These are phyloP conservation scores for Hipparchia semele DNA, from an alignment of 2,888 invertebrate species.

Conservation along the genomic window DNA sequence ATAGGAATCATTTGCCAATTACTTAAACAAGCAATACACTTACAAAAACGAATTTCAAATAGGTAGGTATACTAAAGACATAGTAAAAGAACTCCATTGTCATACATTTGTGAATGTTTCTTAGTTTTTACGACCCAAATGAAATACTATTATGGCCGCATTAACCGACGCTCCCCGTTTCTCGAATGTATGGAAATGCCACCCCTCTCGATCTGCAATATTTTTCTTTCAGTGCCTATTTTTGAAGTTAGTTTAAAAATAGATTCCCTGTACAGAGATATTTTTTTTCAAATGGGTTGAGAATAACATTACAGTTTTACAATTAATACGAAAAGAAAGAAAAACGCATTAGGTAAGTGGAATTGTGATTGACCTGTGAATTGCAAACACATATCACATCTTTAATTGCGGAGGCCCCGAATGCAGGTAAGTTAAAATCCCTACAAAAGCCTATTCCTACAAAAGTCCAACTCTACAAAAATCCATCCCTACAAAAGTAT, in stretches of 20 bases:
- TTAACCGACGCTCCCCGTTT: conserved; percentile 54
- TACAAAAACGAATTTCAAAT: neutral
- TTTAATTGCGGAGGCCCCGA: too few species aligned
- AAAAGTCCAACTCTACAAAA: too few species aligned
- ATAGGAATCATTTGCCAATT: neutral
- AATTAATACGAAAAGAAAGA: too few species aligned
- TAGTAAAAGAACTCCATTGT: conserved; percentile 45
- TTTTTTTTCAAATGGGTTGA: neutral
- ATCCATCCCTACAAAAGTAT: too few species aligned
- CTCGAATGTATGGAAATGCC: conserved; percentile 62
- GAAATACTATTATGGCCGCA: conserved; percentile 71
- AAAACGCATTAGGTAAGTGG: too few species aligned
- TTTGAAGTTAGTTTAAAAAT: conserved; percentile 26
- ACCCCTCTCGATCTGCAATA: conserved; percentile 61
- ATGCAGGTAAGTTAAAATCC: too few species aligned
- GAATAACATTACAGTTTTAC: neutral
- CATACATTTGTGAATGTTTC: conserved; percentile 69
- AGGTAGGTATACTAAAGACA: conserved; percentile 3
- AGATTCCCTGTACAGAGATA: conserved; percentile 1
- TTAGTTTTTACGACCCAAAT: conserved; percentile 73
- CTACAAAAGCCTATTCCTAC: too few species aligned
- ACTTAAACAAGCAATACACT: neutral
- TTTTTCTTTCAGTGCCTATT: conserved; percentile 32
- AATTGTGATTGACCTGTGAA: too few species aligned
- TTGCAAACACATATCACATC: too few species aligned